Evolutionary conservation across 2,113 vertebrate genomes (phyloP).

Genomic region (Odocoileus virginianus): DNA sequence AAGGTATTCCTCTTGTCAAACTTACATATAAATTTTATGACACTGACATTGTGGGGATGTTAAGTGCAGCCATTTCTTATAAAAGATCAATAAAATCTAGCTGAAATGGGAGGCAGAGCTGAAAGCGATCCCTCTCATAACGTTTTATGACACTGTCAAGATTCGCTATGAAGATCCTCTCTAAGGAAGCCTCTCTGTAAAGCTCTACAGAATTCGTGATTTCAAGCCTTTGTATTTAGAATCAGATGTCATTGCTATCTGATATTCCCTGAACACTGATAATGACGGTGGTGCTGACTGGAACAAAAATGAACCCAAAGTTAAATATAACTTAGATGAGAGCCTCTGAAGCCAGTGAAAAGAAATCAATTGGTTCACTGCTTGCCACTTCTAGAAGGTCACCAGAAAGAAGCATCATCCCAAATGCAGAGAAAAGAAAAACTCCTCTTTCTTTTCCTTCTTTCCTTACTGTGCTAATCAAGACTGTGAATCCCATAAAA

Average conservation of each 20-base stretch:
- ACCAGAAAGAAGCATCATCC: background rate
- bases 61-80: background rate
- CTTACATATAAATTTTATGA: background rate
- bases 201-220: background rate
- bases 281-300: background rate
- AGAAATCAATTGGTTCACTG: background rate
- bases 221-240: background rate
- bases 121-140: background rate
- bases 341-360: background rate
- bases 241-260: background rate
- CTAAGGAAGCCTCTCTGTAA: background rate
- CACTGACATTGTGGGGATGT: background rate
- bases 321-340: background rate
- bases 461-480: background rate
- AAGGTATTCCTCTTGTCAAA: background rate
- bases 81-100: background rate
- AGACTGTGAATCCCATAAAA: background rate
- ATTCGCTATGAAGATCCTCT: background rate
- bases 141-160: background rate
- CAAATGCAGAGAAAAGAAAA: background rate
- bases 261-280: background rate
- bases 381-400: background rate
- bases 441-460: background rate
- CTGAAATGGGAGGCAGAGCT: background rate
- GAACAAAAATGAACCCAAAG: background rate